Percentiles rank a stretch among this genome's conserved stretches.
Conservation (phyloP, 1,140 invertebrate genomes). For the Heliconius hermathena region DNA sequence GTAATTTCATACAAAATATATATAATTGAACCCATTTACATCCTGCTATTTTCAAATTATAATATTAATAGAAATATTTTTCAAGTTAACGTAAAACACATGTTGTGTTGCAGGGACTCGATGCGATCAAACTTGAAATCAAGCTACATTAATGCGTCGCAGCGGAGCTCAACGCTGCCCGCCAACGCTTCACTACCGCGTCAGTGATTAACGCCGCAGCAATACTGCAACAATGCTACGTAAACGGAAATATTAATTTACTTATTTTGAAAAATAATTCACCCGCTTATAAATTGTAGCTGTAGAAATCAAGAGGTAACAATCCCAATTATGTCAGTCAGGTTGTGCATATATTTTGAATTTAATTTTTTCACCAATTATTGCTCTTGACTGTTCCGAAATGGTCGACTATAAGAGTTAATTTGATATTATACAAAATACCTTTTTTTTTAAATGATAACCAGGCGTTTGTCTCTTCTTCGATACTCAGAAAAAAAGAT, state of each 20-base stretch:
- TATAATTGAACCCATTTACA: no score
- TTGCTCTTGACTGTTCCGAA: background rate
- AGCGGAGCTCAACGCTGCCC: slow-evolving; percentile 87
- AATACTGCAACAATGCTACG: slow-evolving; percentile 2
- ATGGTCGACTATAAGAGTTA: background rate
- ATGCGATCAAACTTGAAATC: slow-evolving; percentile 88
- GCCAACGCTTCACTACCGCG: slow-evolving; percentile 78
- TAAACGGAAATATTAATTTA: slow-evolving; percentile 6
- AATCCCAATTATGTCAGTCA: background rate
- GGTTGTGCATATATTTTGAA: background rate
- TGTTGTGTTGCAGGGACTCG: slow-evolving; percentile 84
- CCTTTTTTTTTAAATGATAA: background rate
- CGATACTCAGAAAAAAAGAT: background rate
- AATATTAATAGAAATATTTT: no score
- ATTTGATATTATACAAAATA: background rate
- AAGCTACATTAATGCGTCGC: slow-evolving; percentile 86
- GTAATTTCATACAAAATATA: no score
- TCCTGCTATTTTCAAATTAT: no score
- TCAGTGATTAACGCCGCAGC: slow-evolving; percentile 48
- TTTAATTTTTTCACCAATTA: background rate
- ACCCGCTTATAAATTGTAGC: background rate
- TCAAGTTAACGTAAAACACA: background rate
- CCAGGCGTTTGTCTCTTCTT: background rate
- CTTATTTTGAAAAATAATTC: background rate
- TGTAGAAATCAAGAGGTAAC: background rate